phyloP scores from a whole-genome alignment of 2,797 vertebrate genomes.

The Bovichtus diacanthus region DNA sequence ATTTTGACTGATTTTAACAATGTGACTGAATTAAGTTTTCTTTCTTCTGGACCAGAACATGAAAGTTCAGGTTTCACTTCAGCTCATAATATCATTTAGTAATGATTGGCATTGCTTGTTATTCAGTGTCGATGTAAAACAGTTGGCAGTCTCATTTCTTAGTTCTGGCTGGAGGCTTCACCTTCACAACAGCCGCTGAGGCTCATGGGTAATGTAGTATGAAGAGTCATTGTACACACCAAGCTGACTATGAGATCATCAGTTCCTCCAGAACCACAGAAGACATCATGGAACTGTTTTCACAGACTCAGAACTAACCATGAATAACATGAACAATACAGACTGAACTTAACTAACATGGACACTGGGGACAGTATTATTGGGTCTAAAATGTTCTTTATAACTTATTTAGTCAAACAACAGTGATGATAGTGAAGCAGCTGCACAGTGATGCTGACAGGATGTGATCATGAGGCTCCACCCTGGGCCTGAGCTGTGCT shows the following conservation, averaged over 20 bases:
- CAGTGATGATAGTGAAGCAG: background rate
- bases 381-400: background rate
- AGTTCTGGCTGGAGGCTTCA: background rate
- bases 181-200: background rate
- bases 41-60: background rate
- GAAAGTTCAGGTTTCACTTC: background rate
- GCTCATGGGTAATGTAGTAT: background rate
- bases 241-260: too few relatives aligned
- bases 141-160: background rate
- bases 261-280: too few relatives aligned
- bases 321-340: too few relatives aligned
- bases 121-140: background rate
- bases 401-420: conserved; percentile 3
- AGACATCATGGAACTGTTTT: background rate
- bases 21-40: background rate
- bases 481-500: conserved; percentile 12
- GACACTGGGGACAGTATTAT: background rate
- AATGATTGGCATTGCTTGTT: background rate
- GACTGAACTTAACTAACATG: background rate
- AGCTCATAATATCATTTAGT: background rate
- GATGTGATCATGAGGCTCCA: background rate
- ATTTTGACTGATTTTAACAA: background rate
- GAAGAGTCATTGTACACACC: background rate
- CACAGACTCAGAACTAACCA: background rate
- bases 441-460: conserved; percentile 5